Conservation (phyloP, 2,888 invertebrate genomes). For the Megalurothrips usitatus region DNA sequence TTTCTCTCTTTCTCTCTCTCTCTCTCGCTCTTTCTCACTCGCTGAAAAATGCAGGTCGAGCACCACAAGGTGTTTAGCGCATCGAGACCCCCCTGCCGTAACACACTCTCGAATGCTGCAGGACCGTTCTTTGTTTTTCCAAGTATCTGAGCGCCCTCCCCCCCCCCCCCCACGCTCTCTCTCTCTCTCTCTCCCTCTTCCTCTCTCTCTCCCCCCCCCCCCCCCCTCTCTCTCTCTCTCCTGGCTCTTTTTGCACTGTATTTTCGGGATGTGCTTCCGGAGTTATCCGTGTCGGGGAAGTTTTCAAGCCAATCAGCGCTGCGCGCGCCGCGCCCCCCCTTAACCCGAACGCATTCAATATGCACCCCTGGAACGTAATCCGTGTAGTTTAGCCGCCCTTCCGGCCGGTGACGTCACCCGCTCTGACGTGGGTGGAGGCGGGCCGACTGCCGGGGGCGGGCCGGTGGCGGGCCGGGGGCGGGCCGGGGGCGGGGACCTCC, state of each 20-base stretch:
- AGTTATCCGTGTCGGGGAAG: not conserved
- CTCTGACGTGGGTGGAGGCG: no score
- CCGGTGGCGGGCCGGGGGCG: not conserved
- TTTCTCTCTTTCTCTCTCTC: no score
- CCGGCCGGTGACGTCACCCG: slow-evolving; percentile 1
- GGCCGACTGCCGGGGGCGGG: not conserved
- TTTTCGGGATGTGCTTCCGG: no score
- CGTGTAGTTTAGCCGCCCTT: slow-evolving; percentile 2
- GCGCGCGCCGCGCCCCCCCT: not conserved
- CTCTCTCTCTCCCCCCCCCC: not conserved
- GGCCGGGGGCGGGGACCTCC: not conserved
- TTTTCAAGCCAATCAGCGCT: not conserved
- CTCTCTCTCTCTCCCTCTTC: not conserved
- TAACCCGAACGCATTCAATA: not conserved
- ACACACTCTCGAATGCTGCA: no score
- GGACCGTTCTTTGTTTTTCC: no score
- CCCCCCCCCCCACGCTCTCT: no score
- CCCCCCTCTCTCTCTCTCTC: not conserved
- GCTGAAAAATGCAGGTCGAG: no score
- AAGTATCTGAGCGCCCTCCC: no score
- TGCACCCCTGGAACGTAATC: slow-evolving; percentile 24
- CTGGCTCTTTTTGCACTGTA: not conserved
- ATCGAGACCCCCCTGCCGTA: no score
- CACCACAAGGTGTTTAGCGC: no score
- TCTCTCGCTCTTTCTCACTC: no score